These are phyloP conservation scores for Anguilla japonica DNA, from an alignment of 2,113 vertebrate species.

Conservation along the genomic window DNA sequence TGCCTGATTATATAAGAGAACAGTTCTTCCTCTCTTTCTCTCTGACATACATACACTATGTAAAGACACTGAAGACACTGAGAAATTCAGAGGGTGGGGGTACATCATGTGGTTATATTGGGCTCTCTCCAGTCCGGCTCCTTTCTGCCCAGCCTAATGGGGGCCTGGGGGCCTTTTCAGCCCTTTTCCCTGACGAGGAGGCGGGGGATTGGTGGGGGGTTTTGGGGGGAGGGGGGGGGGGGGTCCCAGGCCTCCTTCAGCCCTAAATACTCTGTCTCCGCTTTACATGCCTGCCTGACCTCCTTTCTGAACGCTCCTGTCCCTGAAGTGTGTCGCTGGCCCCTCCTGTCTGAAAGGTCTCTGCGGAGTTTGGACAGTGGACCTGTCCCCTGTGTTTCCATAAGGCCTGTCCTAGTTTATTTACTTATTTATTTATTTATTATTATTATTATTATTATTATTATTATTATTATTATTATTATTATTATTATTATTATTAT, in stretches of 20 bases:
- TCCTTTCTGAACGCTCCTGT: conserved; percentile 50
- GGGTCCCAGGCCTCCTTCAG: conserved; percentile 74
- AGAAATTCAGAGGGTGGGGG: conserved; percentile 57
- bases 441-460: too few species aligned
- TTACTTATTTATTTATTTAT: neutral
- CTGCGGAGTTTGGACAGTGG: neutral
- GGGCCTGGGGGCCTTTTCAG: conserved; percentile 64
- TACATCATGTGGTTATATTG: conserved; percentile 67
- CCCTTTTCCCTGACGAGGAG: conserved; percentile 65
- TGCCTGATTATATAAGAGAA: conserved; percentile 52
- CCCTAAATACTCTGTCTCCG: conserved; percentile 78
- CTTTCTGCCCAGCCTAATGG: conserved; percentile 62
- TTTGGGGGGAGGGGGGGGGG: conserved; percentile 33
- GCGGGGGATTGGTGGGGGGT: neutral
- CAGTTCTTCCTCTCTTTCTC: conserved; percentile 46
- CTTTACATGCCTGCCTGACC: conserved; percentile 67
- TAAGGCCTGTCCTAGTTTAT: too few species aligned
- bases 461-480: too few species aligned
- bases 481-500: too few species aligned
- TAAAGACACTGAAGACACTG: conserved; percentile 52
- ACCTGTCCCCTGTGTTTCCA: too few species aligned
- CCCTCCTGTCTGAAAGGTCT: neutral
- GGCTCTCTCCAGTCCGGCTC: conserved; percentile 42
- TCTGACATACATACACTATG: conserved; percentile 66
- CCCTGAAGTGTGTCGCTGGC: conserved; percentile 59